Conservation (phyloP, 2,113 vertebrate genomes). For the Amblyopsis rosae region DNA sequence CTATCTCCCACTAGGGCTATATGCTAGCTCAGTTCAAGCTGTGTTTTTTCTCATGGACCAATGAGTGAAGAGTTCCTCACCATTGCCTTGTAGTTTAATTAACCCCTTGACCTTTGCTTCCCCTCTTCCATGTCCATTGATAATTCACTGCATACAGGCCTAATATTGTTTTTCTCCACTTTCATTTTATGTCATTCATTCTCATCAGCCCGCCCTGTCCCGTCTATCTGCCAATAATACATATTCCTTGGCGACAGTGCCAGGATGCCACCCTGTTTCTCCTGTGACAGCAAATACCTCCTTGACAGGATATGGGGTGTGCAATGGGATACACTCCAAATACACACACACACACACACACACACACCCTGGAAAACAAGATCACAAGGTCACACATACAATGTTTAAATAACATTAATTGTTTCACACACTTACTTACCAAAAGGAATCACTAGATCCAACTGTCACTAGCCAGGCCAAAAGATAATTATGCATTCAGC, state of each 20-base stretch:
- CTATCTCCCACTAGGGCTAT: slow-evolving; percentile 10
- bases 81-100: slow-evolving; percentile 47
- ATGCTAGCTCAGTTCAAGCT: slow-evolving; percentile 16
- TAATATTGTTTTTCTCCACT: slow-evolving; percentile 13
- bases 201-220: slow-evolving; percentile 21
- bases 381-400: slow-evolving; percentile 4
- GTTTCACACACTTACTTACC: slow-evolving; percentile 14
- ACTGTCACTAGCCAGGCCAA: slow-evolving; percentile 31
- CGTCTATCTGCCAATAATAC: slow-evolving; percentile 35
- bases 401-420: background rate
- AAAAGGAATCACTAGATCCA: slow-evolving; percentile 27
- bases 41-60: slow-evolving; percentile 39
- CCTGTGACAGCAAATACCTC: slow-evolving; percentile 57
- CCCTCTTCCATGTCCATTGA: slow-evolving; percentile 25
- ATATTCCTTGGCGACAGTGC: slow-evolving; percentile 54
- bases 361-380: slow-evolving; percentile 7
- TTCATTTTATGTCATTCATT: slow-evolving; percentile 28
- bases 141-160: slow-evolving; percentile 15
- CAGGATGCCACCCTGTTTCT: slow-evolving; percentile 50
- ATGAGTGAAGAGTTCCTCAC: slow-evolving; percentile 21
- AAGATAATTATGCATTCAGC: background rate
- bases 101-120: slow-evolving; percentile 36
- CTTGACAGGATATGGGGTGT: slow-evolving; percentile 46
- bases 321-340: slow-evolving; percentile 24
- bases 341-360: slow-evolving; percentile 11